Percentiles rank a stretch among this genome's conserved stretches.
These are phyloP conservation scores for Otus sunia DNA, from an alignment of 2,113 vertebrate species.

Conservation along the genomic window DNA sequence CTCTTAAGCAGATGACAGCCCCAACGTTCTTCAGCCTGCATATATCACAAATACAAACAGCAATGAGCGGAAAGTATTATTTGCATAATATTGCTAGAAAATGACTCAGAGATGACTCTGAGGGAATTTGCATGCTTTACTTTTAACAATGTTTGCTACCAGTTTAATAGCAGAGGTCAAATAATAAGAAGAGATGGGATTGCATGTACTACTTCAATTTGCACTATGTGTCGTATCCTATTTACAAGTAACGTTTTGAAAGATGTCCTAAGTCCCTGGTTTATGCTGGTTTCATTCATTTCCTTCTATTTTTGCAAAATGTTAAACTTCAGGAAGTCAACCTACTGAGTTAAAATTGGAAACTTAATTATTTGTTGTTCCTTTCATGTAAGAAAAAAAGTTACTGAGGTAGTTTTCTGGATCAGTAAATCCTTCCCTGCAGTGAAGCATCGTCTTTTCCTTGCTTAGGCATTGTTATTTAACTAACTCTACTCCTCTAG, in stretches of 20 bases:
- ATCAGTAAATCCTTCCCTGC: neutral
- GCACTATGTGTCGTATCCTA: neutral
- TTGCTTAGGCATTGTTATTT: neutral
- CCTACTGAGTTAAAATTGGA: neutral
- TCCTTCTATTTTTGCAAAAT: neutral
- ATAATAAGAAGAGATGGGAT: neutral
- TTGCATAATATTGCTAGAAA: slow-evolving; percentile 31
- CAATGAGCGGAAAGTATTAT: slow-evolving; percentile 31
- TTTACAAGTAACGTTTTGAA: neutral
- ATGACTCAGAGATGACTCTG: slow-evolving; percentile 13
- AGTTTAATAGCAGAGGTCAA: neutral
- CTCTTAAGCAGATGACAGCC: slow-evolving; percentile 40
- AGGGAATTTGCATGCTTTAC: neutral
- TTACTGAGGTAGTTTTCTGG: neutral
- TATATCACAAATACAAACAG: neutral
- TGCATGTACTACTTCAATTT: neutral
- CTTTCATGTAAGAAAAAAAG: neutral
- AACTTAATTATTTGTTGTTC: neutral
- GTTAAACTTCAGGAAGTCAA: neutral
- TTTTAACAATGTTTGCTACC: neutral
- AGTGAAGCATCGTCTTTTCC: neutral
- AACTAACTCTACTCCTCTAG: neutral
- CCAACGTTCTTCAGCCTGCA: neutral
- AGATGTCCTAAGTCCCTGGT: neutral
- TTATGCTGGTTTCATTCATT: neutral